A percentile compares a stretch with the other conserved stretches of the same genome.
Conservation (phyloP, 2,113 vertebrate species). For the Anguilla japonica region DNA sequence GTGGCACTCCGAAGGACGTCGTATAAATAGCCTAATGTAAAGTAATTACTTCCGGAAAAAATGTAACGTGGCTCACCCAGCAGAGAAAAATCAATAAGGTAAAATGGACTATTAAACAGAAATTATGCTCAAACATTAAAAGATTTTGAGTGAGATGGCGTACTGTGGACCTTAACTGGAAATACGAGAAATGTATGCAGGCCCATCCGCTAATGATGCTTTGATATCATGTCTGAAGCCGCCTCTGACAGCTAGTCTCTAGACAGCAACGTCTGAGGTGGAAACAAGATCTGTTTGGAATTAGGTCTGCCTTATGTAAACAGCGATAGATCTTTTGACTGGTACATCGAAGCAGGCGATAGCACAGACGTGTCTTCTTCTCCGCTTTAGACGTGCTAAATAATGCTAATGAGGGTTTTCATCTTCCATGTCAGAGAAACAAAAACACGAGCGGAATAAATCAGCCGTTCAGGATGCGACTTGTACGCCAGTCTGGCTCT, state of each 20-base stretch:
- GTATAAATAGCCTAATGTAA: conserved; percentile 8
- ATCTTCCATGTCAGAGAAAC: conserved; percentile 3
- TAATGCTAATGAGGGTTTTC: conserved; percentile 2
- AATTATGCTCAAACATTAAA: background rate
- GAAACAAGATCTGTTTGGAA: background rate
- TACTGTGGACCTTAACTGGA: background rate
- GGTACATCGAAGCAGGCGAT: background rate
- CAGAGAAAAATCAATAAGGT: background rate
- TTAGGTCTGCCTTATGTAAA: background rate
- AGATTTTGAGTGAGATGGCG: conserved; percentile 2
- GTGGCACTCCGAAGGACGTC: conserved; percentile 7
- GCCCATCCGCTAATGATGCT: background rate
- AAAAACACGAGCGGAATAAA: background rate
- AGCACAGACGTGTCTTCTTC: background rate
- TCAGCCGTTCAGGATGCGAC: background rate
- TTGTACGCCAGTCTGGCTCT: background rate
- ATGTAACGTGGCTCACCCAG: conserved; percentile 17
- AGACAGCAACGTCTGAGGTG: background rate
- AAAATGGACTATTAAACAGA: conserved; percentile 9
- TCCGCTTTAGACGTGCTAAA: background rate
- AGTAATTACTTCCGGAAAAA: conserved; percentile 28
- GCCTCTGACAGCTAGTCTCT: background rate
- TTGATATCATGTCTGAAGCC: background rate
- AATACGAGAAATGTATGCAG: background rate
- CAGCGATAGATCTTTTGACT: background rate